Evolutionary conservation across 2,888 invertebrate genomes (phyloP), one percentile per base, ranked within the genome.

Genomic region (Gastrophysa polygoni): DNA sequence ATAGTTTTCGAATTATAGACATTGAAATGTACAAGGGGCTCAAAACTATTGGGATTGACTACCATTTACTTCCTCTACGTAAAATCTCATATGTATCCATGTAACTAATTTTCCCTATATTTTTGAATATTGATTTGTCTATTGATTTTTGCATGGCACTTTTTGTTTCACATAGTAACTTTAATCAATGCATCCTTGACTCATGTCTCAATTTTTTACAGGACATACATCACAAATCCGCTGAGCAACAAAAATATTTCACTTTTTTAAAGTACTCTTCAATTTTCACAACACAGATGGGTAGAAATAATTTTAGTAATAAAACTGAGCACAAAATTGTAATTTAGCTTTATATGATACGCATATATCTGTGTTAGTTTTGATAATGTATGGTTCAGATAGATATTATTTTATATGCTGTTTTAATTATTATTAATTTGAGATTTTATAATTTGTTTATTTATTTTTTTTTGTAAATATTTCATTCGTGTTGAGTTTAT

Each of bases 191-290:
- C n/a, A n/a, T 51, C 49, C 47, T 59, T n/a, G 10, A 47, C 17
- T 61, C 21, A 14, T 20, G 18, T 50, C 10, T 11, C 18, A 54
- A 55, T 59, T 56, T 48, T 67, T 86, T 85, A 32, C 85, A 89
- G 88, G 80, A 84, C 85, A 71, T 88, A 88, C 84, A 88, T 89
- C 80, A 84, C 86, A 76, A 88, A 87, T 74, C 88, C 88, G 63
- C 85, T 84, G 80, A 85, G 86, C 65, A 87, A 88, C 82, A 88
- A 86, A 80, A 87, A 87, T 77, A 83, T 87, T 81, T 83, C 86
- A 79, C 85, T 87, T 85, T 81, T 87, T 82, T 87, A 82, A 85
- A n/a, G 52, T 57, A 64, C 63, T 61, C 50, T 60, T 57, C 54
- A 65, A 61, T 70, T 70, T 49, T 59, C 43, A 43, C 10, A 6